phyloP scores from a whole-genome alignment of 2,888 invertebrate genomes.

The Chromoteleia sp. region DNA sequence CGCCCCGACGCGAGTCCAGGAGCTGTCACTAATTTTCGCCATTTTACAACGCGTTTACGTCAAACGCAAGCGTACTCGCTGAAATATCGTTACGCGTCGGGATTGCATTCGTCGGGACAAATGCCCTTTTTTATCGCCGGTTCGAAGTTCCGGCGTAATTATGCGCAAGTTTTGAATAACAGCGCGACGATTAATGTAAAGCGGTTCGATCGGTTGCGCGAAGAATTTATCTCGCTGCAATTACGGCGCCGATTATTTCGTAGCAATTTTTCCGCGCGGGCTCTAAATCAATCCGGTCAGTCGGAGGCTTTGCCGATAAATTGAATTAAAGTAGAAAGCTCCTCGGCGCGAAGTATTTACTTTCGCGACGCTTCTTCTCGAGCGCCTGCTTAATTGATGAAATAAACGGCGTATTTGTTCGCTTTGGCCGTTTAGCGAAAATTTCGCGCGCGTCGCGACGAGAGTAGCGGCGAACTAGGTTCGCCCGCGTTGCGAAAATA shows the following conservation, averaged over 20 bases:
- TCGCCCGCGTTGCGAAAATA: conserved; percentile 5
- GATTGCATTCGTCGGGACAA: conserved; percentile 5
- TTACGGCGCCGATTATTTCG: conserved; percentile 49
- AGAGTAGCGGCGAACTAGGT: not conserved
- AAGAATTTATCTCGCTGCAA: conserved; percentile 45
- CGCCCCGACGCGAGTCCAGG: not conserved
- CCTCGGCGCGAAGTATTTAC: conserved; percentile 44
- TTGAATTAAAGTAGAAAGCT: conserved; percentile 61
- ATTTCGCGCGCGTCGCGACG: conserved; percentile 16
- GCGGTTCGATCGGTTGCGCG: conserved; percentile 22
- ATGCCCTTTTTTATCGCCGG: conserved; percentile 2
- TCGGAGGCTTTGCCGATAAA: conserved; percentile 62
- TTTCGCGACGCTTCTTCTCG: conserved; percentile 48
- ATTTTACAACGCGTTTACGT: conserved; percentile 27
- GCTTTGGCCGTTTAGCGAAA: conserved; percentile 14
- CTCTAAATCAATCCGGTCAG: conserved; percentile 58
- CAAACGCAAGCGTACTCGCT: conserved; percentile 30
- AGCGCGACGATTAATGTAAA: conserved; percentile 5
- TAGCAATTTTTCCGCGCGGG: conserved; percentile 46
- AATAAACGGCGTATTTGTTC: conserved; percentile 36
- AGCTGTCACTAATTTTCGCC: conserved; percentile 42
- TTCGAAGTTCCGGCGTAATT: conserved; percentile 20
- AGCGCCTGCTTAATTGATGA: conserved; percentile 49
- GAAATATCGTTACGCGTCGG: conserved; percentile 14
- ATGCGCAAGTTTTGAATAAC: not conserved